Percentiles rank a stretch among this genome's conserved stretches.
Evolutionary conservation across 2,113 vertebrate species (phyloP).

Genomic region (Ursus arctos): DNA sequence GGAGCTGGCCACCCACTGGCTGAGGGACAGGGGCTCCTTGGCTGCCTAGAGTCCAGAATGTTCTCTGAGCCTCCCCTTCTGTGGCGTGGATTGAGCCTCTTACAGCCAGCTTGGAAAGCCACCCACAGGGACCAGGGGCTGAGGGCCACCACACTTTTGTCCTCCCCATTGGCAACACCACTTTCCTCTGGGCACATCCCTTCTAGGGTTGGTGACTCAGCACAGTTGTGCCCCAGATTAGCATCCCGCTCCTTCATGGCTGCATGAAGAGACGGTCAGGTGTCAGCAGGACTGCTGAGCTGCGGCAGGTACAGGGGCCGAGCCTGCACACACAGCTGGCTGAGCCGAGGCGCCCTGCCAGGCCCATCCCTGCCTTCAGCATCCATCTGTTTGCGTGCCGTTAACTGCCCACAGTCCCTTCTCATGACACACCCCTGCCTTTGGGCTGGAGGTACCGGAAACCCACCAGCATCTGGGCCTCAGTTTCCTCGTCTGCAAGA

Average conservation of each 20-base stretch:
- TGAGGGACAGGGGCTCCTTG: not conserved
- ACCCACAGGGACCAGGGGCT: not conserved
- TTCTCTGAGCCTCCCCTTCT: not conserved
- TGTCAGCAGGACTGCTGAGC: not conserved
- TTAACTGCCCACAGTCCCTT: not conserved
- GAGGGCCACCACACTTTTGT: not conserved
- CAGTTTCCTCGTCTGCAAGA: not conserved
- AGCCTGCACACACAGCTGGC: not conserved
- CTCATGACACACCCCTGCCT: not conserved
- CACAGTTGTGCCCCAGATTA: not conserved
- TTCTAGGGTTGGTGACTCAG: not conserved
- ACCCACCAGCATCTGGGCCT: not conserved
- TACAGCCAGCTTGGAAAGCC: not conserved
- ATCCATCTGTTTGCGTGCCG: not conserved
- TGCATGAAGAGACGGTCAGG: rapidly evolving
- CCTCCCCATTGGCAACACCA: rapidly evolving
- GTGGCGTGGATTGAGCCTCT: too few species aligned
- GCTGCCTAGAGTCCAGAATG: not conserved
- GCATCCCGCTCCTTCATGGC: not conserved
- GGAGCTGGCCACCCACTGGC: too few species aligned
- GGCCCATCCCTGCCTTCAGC: rapidly evolving
- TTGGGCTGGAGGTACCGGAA: not conserved
- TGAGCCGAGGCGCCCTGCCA: not conserved
- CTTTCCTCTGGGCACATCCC: not conserved
- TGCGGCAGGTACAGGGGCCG: not conserved